Evolutionary conservation across 2,888 invertebrate species (phyloP).

Genomic region (Yponomeuta sedellus): DNA sequence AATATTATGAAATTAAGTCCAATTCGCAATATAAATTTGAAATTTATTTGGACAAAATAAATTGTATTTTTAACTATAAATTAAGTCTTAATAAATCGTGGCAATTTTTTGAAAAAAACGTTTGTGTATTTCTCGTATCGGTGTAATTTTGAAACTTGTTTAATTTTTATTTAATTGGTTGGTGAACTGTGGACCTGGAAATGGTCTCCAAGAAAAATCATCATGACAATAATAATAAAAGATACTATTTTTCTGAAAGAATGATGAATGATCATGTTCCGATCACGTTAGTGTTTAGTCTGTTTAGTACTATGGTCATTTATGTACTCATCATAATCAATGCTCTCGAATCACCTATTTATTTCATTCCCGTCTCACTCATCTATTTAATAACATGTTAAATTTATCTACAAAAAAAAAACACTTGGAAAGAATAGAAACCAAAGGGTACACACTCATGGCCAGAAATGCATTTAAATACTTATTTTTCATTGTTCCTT

Average conservation of each 20-base stretch:
- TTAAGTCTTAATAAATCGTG: slow-evolving; percentile 21
- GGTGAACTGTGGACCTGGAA: slow-evolving; percentile 4
- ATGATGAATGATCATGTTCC: slow-evolving; percentile 15
- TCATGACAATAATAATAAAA: slow-evolving; percentile 69
- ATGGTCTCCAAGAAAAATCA: slow-evolving; percentile 40
- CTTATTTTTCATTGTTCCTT: slow-evolving; percentile 44
- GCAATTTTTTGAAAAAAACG: slow-evolving; percentile 21
- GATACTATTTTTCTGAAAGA: slow-evolving; percentile 55
- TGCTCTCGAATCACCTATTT: neutral
- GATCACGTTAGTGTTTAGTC: neutral
- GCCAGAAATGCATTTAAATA: slow-evolving; percentile 51
- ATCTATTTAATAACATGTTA: slow-evolving; percentile 2
- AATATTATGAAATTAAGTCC: neutral
- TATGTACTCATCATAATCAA: neutral
- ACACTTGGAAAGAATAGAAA: neutral
- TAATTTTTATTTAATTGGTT: slow-evolving; percentile 29
- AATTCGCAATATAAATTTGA: slow-evolving; percentile 22
- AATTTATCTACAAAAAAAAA: no score
- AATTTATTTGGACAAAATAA: slow-evolving; percentile 21
- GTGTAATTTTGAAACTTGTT: slow-evolving; percentile 18
- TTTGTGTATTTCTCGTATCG: slow-evolving; percentile 2
- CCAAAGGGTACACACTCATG: slow-evolving; percentile 22
- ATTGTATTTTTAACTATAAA: slow-evolving; percentile 16
- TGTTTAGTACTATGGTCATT: slow-evolving; percentile 3
- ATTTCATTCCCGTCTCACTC: neutral